A percentile compares a stretch with the other conserved stretches of the same genome.
Conservation (phyloP, 2,797 vertebrate species). For the Mormyrops attenuatus region DNA sequence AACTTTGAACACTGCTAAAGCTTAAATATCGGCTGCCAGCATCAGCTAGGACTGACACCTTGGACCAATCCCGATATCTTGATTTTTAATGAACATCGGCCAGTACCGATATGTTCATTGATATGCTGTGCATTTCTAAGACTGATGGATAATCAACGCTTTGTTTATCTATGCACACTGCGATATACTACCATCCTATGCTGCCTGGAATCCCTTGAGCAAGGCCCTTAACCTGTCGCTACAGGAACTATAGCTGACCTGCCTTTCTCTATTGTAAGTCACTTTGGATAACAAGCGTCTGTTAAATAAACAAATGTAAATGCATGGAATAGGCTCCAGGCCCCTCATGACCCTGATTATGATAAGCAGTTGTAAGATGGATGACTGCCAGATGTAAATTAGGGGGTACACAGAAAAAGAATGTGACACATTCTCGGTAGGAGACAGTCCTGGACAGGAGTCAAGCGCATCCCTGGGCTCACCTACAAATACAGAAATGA, state of each 20-base stretch:
- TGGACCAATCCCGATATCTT: background rate
- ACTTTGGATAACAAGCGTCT: background rate
- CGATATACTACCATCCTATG: background rate
- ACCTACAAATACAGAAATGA: background rate
- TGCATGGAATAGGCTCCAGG: background rate
- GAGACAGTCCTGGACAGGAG: background rate
- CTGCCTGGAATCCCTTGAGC: background rate
- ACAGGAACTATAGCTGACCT: background rate
- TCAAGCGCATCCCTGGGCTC: background rate
- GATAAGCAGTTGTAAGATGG: background rate
- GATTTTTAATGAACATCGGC: background rate
- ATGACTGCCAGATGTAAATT: background rate
- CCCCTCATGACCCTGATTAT: background rate
- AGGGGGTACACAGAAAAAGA: background rate
- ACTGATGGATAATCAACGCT: background rate
- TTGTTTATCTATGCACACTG: background rate
- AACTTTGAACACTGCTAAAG: background rate
- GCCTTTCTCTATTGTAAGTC: background rate
- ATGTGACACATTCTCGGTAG: background rate
- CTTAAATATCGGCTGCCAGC: background rate
- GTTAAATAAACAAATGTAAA: background rate
- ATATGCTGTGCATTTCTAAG: background rate
- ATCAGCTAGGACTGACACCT: background rate
- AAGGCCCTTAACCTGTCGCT: background rate
- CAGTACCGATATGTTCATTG: background rate